Evolutionary conservation across 2,797 vertebrate genomes (phyloP), one percentile per base, ranked within the genome.

Genomic region (Anguilla obscura): DNA sequence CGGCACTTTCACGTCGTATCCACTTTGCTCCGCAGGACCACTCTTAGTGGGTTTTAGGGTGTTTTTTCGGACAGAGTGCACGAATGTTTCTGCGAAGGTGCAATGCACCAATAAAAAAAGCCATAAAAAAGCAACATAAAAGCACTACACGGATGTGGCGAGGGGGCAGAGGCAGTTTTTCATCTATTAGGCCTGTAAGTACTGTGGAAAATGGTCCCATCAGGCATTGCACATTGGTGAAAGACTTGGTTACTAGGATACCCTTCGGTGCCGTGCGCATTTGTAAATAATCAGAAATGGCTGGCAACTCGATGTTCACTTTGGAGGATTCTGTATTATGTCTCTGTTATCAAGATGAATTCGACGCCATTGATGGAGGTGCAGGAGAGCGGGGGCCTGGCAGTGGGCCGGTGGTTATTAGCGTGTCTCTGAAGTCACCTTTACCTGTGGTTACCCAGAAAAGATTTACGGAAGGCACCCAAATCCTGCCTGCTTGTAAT

Each of bases 241-340:
- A 30, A 27, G 30, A 71, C 71, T 33, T 18, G 71, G 27, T 76
- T 76, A 76, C 71, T 76, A 76, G 71, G 71, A 76, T 76, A 76
- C 71, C 40, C 71, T 76, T 3, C 27, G 71, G 71, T 27, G 14
- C 5, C 36, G 27, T 16, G 14, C 71, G 14, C 10, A 36, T 76
- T 76, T 76, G 71, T 33, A 76, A 76, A 76, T 36, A 76, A 76
- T 76, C 71, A 36, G 71, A 33, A 76, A 76, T 36, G 71, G 71
- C 71, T 76, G 30, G 71, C 9, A 36, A 76, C 30, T 33, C 33
- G 30, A 9, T 36, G 27, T 76, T 14, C 71, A 12, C 71, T 76
- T 76, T 12, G 71, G 12, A 36, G 30, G 4, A 16, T 76, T 12
- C 71, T 76, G 36, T 76, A 76, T 76, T 76, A 76, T 76, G 36